A percentile compares a stretch with the other conserved stretches of the same genome.
phyloP scores from a whole-genome alignment of 2,888 invertebrate species.

The Cephus runcator region DNA sequence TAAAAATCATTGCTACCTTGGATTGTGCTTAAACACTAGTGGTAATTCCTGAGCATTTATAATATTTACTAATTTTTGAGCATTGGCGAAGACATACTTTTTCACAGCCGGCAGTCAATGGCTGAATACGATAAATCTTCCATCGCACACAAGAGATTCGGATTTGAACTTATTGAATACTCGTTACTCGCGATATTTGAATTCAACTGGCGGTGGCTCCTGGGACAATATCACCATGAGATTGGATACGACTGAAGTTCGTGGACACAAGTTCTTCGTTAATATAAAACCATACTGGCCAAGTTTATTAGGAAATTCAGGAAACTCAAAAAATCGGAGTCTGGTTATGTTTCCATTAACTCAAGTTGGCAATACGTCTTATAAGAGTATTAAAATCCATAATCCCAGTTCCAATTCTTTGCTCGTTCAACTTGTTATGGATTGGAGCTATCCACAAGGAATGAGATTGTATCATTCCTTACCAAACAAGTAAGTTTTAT shows the following conservation, averaged over 20 bases:
- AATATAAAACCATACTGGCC: constrained; percentile 79
- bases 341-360: constrained; percentile 76
- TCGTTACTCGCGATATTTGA: constrained; percentile 72
- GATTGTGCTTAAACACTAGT: constrained; percentile 74
- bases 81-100: not conserved
- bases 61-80: constrained; percentile 1
- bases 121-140: constrained; percentile 73
- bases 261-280: constrained; percentile 74
- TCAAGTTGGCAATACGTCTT: constrained; percentile 76
- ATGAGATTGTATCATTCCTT: constrained; percentile 68
- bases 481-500: constrained; percentile 61
- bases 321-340: constrained; percentile 62
- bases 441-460: constrained; percentile 76
- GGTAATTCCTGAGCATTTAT: constrained; percentile 65
- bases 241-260: constrained; percentile 79
- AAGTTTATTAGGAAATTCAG: constrained; percentile 60
- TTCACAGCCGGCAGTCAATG: constrained; percentile 74
- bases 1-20: constrained; percentile 80
- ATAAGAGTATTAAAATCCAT: constrained; percentile 74
- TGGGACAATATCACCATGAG: constrained; percentile 79
- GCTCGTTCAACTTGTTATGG: constrained; percentile 79
- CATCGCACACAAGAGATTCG: constrained; percentile 75
- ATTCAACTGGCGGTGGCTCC: constrained; percentile 64
- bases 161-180: constrained; percentile 76
- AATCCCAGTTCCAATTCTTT: constrained; percentile 81